These are phyloP conservation scores for Scomber japonicus DNA, from an alignment of 2,113 vertebrate species.

Conservation along the genomic window DNA sequence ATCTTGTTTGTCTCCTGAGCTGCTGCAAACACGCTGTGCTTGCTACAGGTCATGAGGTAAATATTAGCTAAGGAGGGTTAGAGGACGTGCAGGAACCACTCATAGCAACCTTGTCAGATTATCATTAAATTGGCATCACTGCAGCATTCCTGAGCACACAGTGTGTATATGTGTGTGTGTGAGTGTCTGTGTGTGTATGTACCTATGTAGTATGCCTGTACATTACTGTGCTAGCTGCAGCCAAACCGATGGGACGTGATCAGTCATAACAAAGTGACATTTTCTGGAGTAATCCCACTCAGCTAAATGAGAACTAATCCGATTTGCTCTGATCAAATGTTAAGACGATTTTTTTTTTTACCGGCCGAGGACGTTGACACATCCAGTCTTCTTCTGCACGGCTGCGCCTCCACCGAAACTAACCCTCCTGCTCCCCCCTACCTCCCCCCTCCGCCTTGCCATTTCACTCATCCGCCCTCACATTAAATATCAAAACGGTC, in stretches of 20 bases:
- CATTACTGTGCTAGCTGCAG: constrained; percentile 14
- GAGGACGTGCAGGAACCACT: constrained; percentile 67
- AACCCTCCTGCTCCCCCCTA: no score
- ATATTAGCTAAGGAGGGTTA: constrained; percentile 77
- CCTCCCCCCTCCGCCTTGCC: neutral
- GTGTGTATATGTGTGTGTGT: constrained; percentile 12
- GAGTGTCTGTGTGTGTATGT: constrained; percentile 21
- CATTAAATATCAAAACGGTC: constrained; percentile 70
- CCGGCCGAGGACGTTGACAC: constrained; percentile 53
- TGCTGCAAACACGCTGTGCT: constrained; percentile 63
- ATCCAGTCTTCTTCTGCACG: constrained; percentile 50
- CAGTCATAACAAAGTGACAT: constrained; percentile 84
- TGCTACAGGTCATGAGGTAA: constrained; percentile 76
- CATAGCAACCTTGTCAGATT: constrained; percentile 75
- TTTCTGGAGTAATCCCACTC: constrained; percentile 81
- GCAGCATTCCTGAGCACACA: constrained; percentile 61
- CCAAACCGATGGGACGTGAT: constrained; percentile 75
- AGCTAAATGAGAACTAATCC: constrained; percentile 83
- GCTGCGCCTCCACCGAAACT: constrained; percentile 7
- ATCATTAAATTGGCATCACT: constrained; percentile 75
- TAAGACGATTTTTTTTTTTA: constrained; percentile 64
- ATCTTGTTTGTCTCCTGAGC: constrained; percentile 70
- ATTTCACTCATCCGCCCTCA: constrained; percentile 50
- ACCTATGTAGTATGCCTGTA: constrained; percentile 2
- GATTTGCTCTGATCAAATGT: constrained; percentile 83